Evolutionary conservation across 1,140 invertebrate genomes (phyloP).

Genomic region (Musca domestica): DNA sequence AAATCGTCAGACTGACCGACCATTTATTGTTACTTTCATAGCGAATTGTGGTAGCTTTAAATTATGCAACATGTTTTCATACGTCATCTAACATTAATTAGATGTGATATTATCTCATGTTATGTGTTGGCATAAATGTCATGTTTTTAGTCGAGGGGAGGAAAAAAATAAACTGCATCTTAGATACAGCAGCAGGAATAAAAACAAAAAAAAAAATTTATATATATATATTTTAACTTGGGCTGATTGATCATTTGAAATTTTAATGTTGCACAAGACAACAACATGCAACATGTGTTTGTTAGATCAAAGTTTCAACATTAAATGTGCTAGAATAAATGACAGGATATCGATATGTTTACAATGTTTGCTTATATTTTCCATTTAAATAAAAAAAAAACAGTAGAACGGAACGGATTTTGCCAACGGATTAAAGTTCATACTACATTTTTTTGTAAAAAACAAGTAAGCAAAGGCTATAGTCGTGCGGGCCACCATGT

Average conservation of each 20-base stretch:
- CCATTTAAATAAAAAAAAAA: too few species aligned
- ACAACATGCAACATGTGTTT: conserved; percentile 20
- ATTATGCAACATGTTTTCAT: conserved; percentile 9
- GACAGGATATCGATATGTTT: too few species aligned
- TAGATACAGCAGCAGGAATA: too few species aligned
- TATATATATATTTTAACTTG: not conserved
- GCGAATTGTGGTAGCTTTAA: not conserved
- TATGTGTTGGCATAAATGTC: conserved; percentile 27
- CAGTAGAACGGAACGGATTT: too few species aligned
- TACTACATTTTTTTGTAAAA: too few species aligned
- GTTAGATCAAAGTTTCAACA: too few species aligned
- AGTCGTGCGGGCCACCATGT: too few species aligned
- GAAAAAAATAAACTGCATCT: not conserved
- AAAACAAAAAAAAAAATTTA: not conserved
- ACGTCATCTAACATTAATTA: conserved; percentile 26
- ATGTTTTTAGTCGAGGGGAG: conserved; percentile 9
- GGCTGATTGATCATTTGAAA: conserved; percentile 18
- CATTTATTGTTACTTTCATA: not conserved
- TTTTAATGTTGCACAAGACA: conserved; percentile 35
- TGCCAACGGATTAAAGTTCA: too few species aligned
- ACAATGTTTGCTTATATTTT: too few species aligned
- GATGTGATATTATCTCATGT: conserved; percentile 24
- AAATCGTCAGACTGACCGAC: not conserved
- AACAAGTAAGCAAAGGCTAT: too few species aligned
- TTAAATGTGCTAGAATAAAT: too few species aligned